phyloP scores from a whole-genome alignment of 2,888 invertebrate genomes.

The Meghimatium bilineatum region DNA sequence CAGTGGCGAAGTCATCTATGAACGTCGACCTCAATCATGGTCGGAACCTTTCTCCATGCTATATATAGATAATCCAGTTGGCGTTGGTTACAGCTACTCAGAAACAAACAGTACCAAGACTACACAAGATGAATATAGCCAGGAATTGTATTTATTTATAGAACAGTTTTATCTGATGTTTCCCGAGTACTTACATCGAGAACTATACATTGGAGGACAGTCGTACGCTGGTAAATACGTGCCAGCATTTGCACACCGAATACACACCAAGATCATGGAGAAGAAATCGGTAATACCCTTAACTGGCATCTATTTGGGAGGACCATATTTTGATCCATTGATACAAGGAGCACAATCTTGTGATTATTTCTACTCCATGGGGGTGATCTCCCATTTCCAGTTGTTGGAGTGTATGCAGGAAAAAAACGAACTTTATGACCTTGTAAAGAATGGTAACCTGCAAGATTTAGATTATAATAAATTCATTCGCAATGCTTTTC shows the following conservation, averaged over 20 bases:
- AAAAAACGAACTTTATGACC: neutral
- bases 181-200: constrained; percentile 84
- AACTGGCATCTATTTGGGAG: constrained; percentile 73
- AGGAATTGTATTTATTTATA: constrained; percentile 55
- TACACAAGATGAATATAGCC: constrained; percentile 24
- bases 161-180: constrained; percentile 90
- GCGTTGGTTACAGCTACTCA: constrained; percentile 90
- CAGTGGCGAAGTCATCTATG: neutral
- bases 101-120: constrained; percentile 78
- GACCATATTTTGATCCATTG: constrained; percentile 72
- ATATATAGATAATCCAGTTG: constrained; percentile 85
- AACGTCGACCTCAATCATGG: constrained; percentile 12
- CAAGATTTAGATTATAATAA: no score
- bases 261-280: constrained; percentile 60
- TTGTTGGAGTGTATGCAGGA: neutral
- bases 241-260: constrained; percentile 82
- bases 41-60: constrained; percentile 40
- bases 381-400: neutral
- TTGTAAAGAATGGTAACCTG: neutral
- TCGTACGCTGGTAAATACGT: constrained; percentile 82
- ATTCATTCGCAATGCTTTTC: neutral
- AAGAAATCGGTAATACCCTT: constrained; percentile 59
- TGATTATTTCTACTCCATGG: constrained; percentile 11
- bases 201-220: constrained; percentile 91
- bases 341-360: neutral